These are phyloP conservation scores for Hemiscyllium ocellatum DNA, from an alignment of 2,113 vertebrate species.

Conservation along the genomic window DNA sequence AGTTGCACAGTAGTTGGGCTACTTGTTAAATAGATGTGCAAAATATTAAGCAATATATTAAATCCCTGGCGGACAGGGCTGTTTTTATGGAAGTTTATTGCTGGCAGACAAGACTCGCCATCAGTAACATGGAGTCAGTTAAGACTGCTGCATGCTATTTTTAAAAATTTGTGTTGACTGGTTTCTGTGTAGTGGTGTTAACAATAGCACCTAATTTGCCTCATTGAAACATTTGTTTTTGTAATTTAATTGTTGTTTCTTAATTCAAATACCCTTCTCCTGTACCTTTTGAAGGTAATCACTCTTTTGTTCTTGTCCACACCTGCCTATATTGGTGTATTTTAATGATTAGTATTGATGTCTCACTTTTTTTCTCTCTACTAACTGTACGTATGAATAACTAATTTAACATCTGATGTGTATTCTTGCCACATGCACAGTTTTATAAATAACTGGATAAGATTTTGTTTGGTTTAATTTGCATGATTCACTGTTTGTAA, in stretches of 20 bases:
- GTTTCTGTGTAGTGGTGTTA: not conserved
- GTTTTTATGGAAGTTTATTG: not conserved
- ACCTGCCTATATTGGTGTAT: not conserved
- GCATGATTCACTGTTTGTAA: not conserved
- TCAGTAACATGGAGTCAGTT: not conserved
- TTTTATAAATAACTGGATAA: not conserved
- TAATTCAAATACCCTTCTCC: not conserved
- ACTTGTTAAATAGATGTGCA: too few species aligned
- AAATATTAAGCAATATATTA: not conserved
- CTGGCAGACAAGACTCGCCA: not conserved
- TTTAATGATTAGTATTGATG: not conserved
- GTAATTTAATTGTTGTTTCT: not conserved
- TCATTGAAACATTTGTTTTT: not conserved
- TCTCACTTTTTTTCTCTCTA: not conserved
- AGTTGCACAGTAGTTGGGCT: not conserved
- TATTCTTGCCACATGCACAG: not conserved
- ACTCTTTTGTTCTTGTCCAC: not conserved
- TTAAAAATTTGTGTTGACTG: not conserved
- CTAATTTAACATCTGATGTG: not conserved
- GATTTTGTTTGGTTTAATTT: not conserved
- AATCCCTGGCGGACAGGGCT: not conserved
- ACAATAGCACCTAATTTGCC: not conserved
- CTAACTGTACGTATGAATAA: not conserved
- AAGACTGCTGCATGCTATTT: not conserved
- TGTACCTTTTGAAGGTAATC: not conserved